Evolutionary conservation across 2,888 invertebrate genomes (phyloP), one percentile per base, ranked within the genome.

Genomic region (Acanthosepion esculentum): DNA sequence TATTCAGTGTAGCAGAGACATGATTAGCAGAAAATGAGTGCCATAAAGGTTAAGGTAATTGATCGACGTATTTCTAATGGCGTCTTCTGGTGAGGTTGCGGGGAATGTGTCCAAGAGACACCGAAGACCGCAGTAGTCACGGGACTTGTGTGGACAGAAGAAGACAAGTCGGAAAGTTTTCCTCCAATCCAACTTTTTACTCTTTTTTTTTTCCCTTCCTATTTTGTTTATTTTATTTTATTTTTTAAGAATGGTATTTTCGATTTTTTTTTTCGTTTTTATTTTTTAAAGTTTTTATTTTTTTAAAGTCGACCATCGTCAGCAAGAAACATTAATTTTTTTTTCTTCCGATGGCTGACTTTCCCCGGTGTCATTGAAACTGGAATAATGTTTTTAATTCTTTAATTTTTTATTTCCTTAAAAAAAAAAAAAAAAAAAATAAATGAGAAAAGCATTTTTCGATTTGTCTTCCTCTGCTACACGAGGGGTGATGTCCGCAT

Each of bases 41-140:
- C 93, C 93, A 93, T 93, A 93, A 93, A 93, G 93, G 93, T 93
- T 93, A 93, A 93, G 93, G 93, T 93, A 93, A 93, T 93, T 93
- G 12, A 93, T 53, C n/a, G n/a, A 93, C 18, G 50, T 93, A 18
- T 93, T 93, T 93, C n/a, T 93, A n/a, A 50, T 93, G 93, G 50
- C n/a, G n/a, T 93, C 48, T 78, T 78, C 78, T 78, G 78, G n/a
- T 78, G 78, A 33, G 33, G 12, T 23, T 78, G 78, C 78, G n/a
- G 33, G 78, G 33, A 78, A 78, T 33, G 78, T 78, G 78, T 78
- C 78, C 33, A 78, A n/a, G 78, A 33, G 78, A 78, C 78, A 33
- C 78, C 15, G 15, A 78, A 78, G 33, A 33, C 78, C 78, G 78
- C 78, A 78, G 78, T 78, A 78, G 78, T 78, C 78, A 78, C 78